Evolutionary conservation across 1,140 invertebrate species (phyloP), one percentile per base, ranked within the genome.

Genomic region (Pogonognathellus flavescens): DNA sequence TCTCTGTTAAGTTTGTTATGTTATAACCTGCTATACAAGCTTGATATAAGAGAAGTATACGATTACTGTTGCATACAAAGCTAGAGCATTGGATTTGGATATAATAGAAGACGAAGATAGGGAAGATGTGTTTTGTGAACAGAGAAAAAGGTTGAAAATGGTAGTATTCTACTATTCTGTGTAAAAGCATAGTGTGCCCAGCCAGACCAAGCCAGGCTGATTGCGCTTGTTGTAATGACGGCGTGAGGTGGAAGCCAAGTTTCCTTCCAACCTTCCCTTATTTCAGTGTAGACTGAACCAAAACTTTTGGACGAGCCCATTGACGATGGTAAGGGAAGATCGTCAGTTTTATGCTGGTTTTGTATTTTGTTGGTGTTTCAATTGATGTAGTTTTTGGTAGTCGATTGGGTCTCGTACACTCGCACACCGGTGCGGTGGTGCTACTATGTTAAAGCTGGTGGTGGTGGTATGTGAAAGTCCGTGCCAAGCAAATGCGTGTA

Each of bases 271-370:
- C 84, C 84, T 80, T 57, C 70, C 84, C 84, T 59, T 22, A 11
- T 59, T 80, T 6, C n/a, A 80, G 25, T 25, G 20, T 84, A 31
- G 84, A 84, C 84, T 70, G 70, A 50, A 80, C 55, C 66, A 80
- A 72, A 84, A 84, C n/a, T 84, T 84, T 60, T 84, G 70, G 84
- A 80, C 55, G 84, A 84, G 70, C 80, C 10, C 70, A 84, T 76
- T n/a, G 20, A 25, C 11, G 14, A n/a, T 49, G 82, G 1, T 20
- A 72, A 52, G 83, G 83, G 83, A 55, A 20, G 41, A n/a, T 20
- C 6, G 60, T 8, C 41, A 50, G 41, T 22, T n/a, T 82, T 59
- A 60, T 66, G 41, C 70, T 49, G 5, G 22, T 14, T 31, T 25
- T 11, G 25, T 25, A 66, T 14, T 25, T 66, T 16, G n/a, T 49